Base-by-base conservation (phyloP, 2,888 invertebrate species). In the Gandaritis pyraliata region DNA sequence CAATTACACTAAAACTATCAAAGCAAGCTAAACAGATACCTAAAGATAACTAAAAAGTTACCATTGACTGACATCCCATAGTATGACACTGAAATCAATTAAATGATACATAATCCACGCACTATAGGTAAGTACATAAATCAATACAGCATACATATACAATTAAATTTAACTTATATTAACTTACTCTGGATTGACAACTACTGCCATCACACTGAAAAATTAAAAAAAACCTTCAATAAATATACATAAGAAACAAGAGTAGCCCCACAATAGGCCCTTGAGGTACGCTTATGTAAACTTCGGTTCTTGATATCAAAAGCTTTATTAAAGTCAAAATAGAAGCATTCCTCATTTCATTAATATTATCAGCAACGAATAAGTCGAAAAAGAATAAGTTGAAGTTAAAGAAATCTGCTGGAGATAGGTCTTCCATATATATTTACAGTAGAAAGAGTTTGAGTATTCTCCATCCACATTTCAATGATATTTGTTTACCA, bases 181-280 rank as follows among this genome's bases (percentile, higher is more conserved):
- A 13, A 69, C 78, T 70, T 69, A 83, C 84, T 54, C 83, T 76
- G 6, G 80, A 64, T 53, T 75, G 74, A 51, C 80, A 83, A 0
- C 62, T 72, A 0, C 76, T 72, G 0, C 8, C 57, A 0, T 48
- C 39, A 51, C 82, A 82, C 83, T 82, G 61, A 38, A 77, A 77
- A 23, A 47, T 41, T 58, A 46, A 33, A 36, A 61, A n/a, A 49
- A 23, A 49, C 2, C 43, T 7, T 2, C 12, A 30, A 15, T 53
- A n/a, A 29, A 11, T 13, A 23, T 11, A 47, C 2, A 10, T 47
- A n/a, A 29, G 12, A 11, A 45, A 45, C 12, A 45, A 6, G 23
- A 45, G 12, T 23, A 12, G 39, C 1, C 48, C 48, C 30, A 33
- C 13, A 48, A 13, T 48, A 10, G 13, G 15, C 15, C 48, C 48